A percentile compares a stretch with the other conserved stretches of the same genome.
These are phyloP conservation scores for Fragum sueziense DNA, from an alignment of 2,888 invertebrate genomes.

Conservation along the genomic window DNA sequence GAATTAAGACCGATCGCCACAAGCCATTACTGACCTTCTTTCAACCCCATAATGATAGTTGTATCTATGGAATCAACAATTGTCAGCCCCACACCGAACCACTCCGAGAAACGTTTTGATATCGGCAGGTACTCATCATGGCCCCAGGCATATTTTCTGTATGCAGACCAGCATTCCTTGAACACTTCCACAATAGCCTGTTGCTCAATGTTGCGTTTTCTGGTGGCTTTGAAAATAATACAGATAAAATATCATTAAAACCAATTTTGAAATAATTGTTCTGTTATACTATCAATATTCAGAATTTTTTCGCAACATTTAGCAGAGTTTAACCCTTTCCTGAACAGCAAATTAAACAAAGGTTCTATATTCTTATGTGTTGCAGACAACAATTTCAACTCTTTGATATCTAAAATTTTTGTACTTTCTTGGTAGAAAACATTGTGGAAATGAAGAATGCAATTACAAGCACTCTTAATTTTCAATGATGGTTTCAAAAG, in stretches of 20 bases:
- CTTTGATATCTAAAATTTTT: too few relatives aligned
- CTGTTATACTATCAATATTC: background rate
- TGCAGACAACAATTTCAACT: too few relatives aligned
- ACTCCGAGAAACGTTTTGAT: conserved; percentile 91
- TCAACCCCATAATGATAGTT: conserved; percentile 96
- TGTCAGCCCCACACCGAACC: conserved; percentile 98
- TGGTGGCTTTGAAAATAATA: conserved; percentile 52
- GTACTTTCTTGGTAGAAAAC: too few relatives aligned
- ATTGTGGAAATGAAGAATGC: too few relatives aligned
- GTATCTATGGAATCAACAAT: conserved; percentile 98
- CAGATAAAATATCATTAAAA: background rate
- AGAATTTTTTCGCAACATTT: background rate
- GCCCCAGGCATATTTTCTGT: conserved; percentile 97
- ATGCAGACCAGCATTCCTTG: conserved; percentile 96
- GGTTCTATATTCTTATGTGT: background rate
- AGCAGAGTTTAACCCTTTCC: background rate
- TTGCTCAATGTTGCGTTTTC: conserved; percentile 92
- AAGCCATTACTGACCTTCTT: conserved; percentile 89
- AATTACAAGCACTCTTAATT: too few relatives aligned
- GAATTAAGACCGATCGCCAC: too few relatives aligned
- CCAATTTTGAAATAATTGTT: background rate
- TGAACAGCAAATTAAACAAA: background rate
- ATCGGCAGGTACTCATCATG: conserved; percentile 97
- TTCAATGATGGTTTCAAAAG: too few relatives aligned
- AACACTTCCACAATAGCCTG: conserved; percentile 94